phyloP scores from a whole-genome alignment of 2,797 vertebrate species.

The Alauda arvensis region DNA sequence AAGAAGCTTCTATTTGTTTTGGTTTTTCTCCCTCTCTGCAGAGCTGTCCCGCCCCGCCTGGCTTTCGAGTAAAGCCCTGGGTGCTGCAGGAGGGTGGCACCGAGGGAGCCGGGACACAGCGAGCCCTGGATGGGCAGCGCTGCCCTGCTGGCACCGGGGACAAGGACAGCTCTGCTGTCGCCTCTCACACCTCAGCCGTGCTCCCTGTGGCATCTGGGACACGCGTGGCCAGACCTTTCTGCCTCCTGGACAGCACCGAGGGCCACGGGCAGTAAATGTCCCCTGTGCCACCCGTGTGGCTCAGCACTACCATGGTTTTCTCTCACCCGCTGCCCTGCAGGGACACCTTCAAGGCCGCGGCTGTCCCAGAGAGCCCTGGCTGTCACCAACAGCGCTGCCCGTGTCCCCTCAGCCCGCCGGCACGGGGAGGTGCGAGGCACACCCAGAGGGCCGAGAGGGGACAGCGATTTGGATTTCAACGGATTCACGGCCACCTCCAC shows the following conservation, averaged over 20 bases:
- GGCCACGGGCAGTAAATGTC: neutral
- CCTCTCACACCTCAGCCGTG: fast-evolving
- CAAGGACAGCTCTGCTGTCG: neutral
- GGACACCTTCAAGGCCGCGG: neutral
- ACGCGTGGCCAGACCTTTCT: fast-evolving
- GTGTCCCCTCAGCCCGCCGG: neutral
- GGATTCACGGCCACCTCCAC: neutral
- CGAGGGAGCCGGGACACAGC: fast-evolving
- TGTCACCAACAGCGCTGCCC: fast-evolving
- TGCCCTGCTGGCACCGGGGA: neutral
- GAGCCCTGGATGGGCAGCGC: neutral
- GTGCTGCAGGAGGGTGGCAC: neutral
- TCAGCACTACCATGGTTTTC: neutral
- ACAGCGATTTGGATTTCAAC: neutral
- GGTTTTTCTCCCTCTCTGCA: neutral
- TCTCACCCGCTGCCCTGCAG: neutral
- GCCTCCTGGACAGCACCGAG: fast-evolving
- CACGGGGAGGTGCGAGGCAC: neutral
- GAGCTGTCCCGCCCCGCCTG: neutral
- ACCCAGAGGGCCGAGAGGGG: neutral
- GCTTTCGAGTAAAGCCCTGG: conserved; percentile 27
- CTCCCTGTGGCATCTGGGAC: neutral
- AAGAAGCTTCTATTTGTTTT: neutral
- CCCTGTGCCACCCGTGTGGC: fast-evolving
- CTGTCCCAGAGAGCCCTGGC: neutral